Conservation (phyloP, 1,140 invertebrate genomes). For the Latrodectus geometricus region DNA sequence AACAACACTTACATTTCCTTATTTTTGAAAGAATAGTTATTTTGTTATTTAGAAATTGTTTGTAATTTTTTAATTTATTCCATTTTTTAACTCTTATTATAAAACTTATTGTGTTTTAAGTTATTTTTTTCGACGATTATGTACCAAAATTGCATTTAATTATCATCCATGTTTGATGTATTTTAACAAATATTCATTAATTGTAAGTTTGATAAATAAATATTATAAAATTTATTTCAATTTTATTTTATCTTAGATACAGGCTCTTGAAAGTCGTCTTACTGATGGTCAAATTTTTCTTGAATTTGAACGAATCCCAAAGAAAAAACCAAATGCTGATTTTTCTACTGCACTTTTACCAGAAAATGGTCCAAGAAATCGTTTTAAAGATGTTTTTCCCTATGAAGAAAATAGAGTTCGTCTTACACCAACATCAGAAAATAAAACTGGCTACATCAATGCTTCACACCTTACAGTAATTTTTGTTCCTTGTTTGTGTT, state of each 20-base stretch:
- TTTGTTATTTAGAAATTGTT: no score
- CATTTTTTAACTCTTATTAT: no score
- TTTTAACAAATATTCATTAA: no score
- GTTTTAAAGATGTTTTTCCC: slow-evolving; percentile 82
- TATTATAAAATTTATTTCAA: no score
- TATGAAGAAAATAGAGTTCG: slow-evolving; percentile 87
- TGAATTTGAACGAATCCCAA: slow-evolving; percentile 88
- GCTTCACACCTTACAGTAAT: slow-evolving; percentile 79
- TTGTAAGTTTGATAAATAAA: no score
- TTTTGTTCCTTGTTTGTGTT: background rate
- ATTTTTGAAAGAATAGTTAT: no score
- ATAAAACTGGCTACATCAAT: slow-evolving; percentile 89
- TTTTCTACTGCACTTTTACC: slow-evolving; percentile 77
- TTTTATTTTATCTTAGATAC: slow-evolving; percentile 73
- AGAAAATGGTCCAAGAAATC: slow-evolving; percentile 75
- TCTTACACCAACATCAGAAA: slow-evolving; percentile 80
- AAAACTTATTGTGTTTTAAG: no score
- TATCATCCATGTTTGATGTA: no score
- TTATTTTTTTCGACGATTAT: no score
- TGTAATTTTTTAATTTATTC: no score
- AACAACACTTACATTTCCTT: no score
- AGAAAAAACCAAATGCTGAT: slow-evolving; percentile 78
- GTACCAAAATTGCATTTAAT: no score
- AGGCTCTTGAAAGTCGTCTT: slow-evolving; percentile 83
- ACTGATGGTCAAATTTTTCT: slow-evolving; percentile 83